Evolutionary conservation across 1,140 invertebrate species (phyloP), one percentile per base, ranked within the genome.

Genomic region (Eciton burchellii): DNA sequence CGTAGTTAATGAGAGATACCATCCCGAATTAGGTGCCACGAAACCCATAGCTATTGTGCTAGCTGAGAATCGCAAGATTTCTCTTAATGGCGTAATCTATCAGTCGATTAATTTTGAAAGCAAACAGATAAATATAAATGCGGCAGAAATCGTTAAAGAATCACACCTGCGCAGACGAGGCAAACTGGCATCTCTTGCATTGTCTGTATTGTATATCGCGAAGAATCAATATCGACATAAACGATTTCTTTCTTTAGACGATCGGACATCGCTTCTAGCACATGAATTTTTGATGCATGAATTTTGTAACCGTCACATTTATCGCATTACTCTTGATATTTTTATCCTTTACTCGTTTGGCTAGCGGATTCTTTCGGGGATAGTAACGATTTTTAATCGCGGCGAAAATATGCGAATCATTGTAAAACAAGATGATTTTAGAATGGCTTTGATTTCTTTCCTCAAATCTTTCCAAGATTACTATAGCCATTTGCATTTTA

Each of bases 1-100:
- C 43, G 68, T 71, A 72, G 14, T 47, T 73, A 81, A 71, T 81
- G 56, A 72, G 26, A 72, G 56, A 73, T 60, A 29, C 56, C 14
- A 12, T 9, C 0, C 14, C 47, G 3, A 47, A 76, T 65, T 65
- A 74, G 26, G n/a, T 3, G 14, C 12, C 43, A 8, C 14, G 1
- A 43, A 56, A 56, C 68, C 54, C 43, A 19, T 66, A 54, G 1
- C 19, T 26, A 26, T 4, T 43, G 24, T 21, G 16, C n/a, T 43
- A 35, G 12, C 8, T 19, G 47, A 43, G 49, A 54, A 54, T 56
- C 21, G 47, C 6, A 35, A 65, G 45, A 54, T 65, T 0, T 19
- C 21, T 12, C 21, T 47, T 29, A 60, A 60, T 24, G 19, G 6
- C 29, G 8, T 62, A 12, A n/a, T 35, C 3, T 1, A 54, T n/a